These are phyloP conservation scores for Phasia obesa DNA, from an alignment of 2,888 invertebrate genomes.

Conservation along the genomic window DNA sequence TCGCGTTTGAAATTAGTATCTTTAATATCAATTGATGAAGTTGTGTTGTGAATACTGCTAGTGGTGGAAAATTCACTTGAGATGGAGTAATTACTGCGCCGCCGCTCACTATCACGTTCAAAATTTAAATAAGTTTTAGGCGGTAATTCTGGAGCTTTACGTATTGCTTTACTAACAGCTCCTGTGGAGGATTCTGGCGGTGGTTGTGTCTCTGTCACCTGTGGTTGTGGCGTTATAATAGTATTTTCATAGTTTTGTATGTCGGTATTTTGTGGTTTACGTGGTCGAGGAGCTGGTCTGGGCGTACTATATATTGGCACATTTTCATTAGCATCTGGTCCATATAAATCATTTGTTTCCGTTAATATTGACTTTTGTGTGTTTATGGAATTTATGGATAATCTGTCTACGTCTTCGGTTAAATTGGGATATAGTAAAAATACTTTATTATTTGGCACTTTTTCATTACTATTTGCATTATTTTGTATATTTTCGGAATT, in stretches of 20 bases:
- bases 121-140: conserved; percentile 74
- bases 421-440: conserved; percentile 72
- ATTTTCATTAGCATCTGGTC: conserved; percentile 79
- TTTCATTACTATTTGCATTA: conserved; percentile 75
- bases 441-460: conserved; percentile 77
- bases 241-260: conserved; percentile 71
- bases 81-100: conserved; percentile 74
- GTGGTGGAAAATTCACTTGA: conserved; percentile 78
- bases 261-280: conserved; percentile 74
- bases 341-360: conserved; percentile 77
- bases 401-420: conserved; percentile 63
- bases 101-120: conserved; percentile 69
- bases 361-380: conserved; percentile 73
- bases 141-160: conserved; percentile 76
- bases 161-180: conserved; percentile 73
- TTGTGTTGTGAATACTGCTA: conserved; percentile 70
- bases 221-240: conserved; percentile 16
- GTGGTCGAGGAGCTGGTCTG: conserved; percentile 80
- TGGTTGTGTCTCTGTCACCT: neutral
- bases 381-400: conserved; percentile 38
- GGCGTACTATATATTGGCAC: conserved; percentile 75
- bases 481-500: conserved; percentile 78
- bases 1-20: conserved; percentile 67
- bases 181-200: conserved; percentile 62
- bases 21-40: conserved; percentile 44